Evolutionary conservation across 2,797 vertebrate species (phyloP).

Genomic region (Hydrophis major): DNA sequence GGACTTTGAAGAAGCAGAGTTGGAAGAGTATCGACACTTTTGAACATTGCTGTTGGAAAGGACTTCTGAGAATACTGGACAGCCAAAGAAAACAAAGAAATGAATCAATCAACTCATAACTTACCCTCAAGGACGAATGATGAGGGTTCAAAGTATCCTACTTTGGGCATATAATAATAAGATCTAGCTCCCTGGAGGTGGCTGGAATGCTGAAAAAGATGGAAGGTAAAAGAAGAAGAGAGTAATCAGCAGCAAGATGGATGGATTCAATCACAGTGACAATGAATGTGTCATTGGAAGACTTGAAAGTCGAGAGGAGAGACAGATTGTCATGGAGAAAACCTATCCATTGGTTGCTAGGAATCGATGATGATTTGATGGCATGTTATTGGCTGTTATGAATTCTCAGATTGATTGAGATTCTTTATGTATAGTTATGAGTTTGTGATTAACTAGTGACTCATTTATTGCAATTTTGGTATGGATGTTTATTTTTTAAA

Average conservation of each 20-base stretch:
- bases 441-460: not conserved
- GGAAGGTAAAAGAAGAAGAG: not conserved
- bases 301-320: not conserved
- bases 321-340: not conserved
- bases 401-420: not conserved
- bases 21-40: not conserved
- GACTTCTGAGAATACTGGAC: not conserved
- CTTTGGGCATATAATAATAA: not conserved
- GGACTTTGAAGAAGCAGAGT: not conserved
- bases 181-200: not conserved
- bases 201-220: not conserved
- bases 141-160: not conserved
- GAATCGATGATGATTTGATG: not conserved
- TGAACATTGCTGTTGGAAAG: not conserved
- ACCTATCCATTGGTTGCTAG: not conserved
- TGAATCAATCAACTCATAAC: not conserved
- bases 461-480: not conserved
- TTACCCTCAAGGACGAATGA: not conserved
- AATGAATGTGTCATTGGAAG: not conserved
- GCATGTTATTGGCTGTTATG: not conserved
- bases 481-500: not conserved
- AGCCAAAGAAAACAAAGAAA: not conserved
- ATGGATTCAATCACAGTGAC: not conserved
- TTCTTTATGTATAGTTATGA: not conserved
- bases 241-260: not conserved